phyloP scores from a whole-genome alignment of 1,140 invertebrate genomes.

The Cydia pomonella region DNA sequence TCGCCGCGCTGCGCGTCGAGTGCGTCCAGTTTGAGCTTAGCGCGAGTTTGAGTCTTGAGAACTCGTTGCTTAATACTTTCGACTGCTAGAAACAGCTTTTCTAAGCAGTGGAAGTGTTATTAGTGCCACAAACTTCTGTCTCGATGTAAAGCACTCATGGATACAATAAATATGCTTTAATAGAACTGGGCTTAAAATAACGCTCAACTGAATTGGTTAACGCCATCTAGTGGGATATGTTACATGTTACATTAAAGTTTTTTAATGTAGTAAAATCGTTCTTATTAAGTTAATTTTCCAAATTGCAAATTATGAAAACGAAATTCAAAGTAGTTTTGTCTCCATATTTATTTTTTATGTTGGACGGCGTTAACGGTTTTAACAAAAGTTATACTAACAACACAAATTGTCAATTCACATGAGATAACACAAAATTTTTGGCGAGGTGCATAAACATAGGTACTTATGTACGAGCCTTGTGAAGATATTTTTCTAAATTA shows the following conservation, averaged over 20 bases:
- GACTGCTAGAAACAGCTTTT: no score
- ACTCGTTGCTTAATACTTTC: no score
- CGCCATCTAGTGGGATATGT: not conserved
- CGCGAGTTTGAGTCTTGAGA: no score
- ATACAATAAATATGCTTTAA: slow-evolving; percentile 9
- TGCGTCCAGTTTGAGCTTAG: no score
- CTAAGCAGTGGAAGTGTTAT: no score
- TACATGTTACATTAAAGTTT: not conserved
- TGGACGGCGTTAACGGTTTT: not conserved
- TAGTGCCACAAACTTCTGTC: no score
- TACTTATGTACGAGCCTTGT: not conserved
- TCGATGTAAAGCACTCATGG: not conserved
- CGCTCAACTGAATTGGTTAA: not conserved
- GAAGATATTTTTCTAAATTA: slow-evolving; percentile 7
- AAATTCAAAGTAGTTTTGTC: not conserved
- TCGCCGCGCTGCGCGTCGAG: no score
- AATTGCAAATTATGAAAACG: no score
- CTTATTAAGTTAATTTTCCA: not conserved
- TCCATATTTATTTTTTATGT: not conserved
- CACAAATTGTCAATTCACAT: not conserved
- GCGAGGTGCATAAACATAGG: not conserved
- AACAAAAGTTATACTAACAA: not conserved
- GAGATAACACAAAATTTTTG: slow-evolving; percentile 1
- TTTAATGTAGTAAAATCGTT: not conserved
- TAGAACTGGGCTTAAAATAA: not conserved